phyloP scores from a whole-genome alignment of 2,797 vertebrate species.

The Lophotriccus pileatus region DNA sequence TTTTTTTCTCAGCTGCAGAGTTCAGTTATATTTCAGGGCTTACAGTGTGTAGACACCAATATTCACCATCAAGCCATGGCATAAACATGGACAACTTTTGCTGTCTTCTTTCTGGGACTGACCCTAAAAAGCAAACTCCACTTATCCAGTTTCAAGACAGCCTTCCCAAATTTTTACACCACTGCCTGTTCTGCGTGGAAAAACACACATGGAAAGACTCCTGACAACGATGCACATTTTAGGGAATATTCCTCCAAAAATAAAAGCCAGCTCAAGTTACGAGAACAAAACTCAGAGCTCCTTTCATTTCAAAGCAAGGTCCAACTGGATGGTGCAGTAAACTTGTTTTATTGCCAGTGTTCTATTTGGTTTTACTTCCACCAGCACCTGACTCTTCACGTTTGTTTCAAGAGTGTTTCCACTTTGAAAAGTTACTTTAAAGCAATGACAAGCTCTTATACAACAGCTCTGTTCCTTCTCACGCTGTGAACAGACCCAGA shows the following conservation, averaged over 20 bases:
- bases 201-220: background rate
- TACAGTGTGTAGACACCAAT: background rate
- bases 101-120: background rate
- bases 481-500: background rate
- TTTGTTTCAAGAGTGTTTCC: background rate
- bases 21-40: background rate
- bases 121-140: background rate
- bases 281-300: background rate
- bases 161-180: background rate
- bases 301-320: background rate
- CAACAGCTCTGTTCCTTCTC: background rate
- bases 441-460: background rate
- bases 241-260: background rate
- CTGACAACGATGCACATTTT: rapidly evolving
- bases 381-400: background rate
- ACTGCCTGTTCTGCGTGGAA: background rate
- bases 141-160: background rate
- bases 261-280: background rate
- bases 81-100: background rate
- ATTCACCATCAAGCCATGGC: background rate
- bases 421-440: background rate
- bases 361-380: background rate
- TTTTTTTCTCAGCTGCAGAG: background rate
- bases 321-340: background rate
- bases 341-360: background rate